Evolutionary conservation across 2,113 vertebrate species (phyloP).

Genomic region (Chelonoidis abingdonii): DNA sequence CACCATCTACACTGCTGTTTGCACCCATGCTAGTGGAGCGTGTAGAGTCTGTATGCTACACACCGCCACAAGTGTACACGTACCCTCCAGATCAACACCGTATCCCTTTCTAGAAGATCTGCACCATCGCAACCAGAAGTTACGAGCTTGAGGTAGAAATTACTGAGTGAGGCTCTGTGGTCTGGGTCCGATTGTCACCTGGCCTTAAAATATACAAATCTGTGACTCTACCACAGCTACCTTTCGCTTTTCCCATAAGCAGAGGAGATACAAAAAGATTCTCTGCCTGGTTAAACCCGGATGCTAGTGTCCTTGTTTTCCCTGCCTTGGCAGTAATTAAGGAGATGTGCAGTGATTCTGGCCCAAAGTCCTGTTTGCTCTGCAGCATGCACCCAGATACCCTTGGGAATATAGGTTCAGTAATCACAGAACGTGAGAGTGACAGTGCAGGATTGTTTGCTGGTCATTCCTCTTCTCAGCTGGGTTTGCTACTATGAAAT

Average conservation of each 20-base stretch:
- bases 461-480: background rate
- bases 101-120: background rate
- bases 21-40: no score
- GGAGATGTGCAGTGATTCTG: background rate
- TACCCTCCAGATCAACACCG: background rate
- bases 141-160: background rate
- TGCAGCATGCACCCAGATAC: accelerated
- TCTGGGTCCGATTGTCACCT: background rate
- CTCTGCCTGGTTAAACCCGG: background rate
- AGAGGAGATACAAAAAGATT: background rate
- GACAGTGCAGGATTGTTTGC: background rate
- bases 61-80: no score
- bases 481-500: background rate
- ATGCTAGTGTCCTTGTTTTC: background rate
- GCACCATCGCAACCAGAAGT: background rate
- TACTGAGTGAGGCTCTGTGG: background rate
- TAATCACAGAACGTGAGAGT: background rate
- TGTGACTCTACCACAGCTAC: accelerated
- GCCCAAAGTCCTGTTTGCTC: background rate
- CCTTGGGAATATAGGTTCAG: background rate
- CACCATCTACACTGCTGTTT: no score
- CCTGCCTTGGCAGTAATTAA: background rate
- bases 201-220: background rate
- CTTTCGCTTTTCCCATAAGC: background rate
- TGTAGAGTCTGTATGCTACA: no score